phyloP scores from a whole-genome alignment of 2,113 vertebrate genomes.

The Saguinus imperator region DNA sequence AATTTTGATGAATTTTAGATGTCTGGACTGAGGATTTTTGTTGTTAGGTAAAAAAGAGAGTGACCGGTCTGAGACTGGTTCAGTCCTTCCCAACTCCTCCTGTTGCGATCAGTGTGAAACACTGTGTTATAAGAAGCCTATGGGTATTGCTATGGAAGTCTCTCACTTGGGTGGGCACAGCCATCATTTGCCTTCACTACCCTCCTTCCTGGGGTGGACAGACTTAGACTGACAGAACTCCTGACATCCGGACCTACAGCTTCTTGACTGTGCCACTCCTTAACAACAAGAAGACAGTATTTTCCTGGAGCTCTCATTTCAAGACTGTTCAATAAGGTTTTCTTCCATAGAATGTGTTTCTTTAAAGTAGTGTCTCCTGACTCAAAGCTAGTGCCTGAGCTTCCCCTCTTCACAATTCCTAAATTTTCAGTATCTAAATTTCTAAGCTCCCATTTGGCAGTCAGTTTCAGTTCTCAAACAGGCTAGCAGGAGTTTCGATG shows the following conservation, averaged over 20 bases:
- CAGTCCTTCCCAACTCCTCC: not conserved
- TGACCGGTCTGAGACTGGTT: not conserved
- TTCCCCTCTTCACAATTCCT: not conserved
- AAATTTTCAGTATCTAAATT: conserved; percentile 17
- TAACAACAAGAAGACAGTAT: not conserved
- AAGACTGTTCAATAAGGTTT: not conserved
- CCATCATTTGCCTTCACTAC: not conserved
- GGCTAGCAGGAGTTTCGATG: not conserved
- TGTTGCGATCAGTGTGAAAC: not conserved
- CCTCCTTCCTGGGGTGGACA: not conserved
- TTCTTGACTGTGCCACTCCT: not conserved
- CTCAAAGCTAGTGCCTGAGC: not conserved
- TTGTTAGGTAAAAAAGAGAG: not conserved
- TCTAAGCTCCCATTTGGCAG: not conserved
- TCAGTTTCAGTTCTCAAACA: not conserved
- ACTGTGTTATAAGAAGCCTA: not conserved
- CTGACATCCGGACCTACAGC: not conserved
- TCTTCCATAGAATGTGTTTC: not conserved
- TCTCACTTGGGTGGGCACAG: not conserved
- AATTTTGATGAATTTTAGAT: not conserved
- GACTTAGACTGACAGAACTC: too few species aligned
- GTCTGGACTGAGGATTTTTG: not conserved
- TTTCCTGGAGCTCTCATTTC: not conserved
- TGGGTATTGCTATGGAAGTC: not conserved
- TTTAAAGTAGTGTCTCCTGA: not conserved